phyloP scores from a whole-genome alignment of 2,797 vertebrate genomes.

The Gobio occitaniae region DNA sequence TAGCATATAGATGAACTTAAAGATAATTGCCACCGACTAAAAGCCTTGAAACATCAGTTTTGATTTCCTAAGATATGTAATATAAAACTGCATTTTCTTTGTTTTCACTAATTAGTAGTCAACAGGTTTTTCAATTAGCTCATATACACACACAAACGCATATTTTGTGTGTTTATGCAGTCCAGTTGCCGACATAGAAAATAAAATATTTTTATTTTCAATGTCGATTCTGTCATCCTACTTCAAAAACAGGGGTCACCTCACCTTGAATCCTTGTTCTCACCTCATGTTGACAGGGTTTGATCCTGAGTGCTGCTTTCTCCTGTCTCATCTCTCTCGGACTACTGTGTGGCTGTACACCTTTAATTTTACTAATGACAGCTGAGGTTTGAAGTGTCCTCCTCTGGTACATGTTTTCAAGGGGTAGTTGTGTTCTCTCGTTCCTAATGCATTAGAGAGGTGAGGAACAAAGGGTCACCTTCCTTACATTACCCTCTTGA shows the following conservation, averaged over 20 bases:
- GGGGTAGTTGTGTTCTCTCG: conserved; percentile 31
- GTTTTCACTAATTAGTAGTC: not conserved
- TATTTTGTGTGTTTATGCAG: not conserved
- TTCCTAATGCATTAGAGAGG: conserved; percentile 38
- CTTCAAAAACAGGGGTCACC: conserved; percentile 6
- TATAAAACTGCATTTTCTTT: not conserved
- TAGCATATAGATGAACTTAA: not conserved
- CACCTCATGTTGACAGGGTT: conserved; percentile 9
- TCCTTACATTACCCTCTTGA: conserved; percentile 20
- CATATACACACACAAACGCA: too few relatives aligned
- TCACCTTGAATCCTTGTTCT: conserved; percentile 20
- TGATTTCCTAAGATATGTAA: not conserved
- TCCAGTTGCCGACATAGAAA: too few relatives aligned
- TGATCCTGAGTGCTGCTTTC: conserved; percentile 20
- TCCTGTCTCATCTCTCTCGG: conserved; percentile 27
- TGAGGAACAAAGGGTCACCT: conserved; percentile 23
- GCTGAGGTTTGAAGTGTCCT: conserved; percentile 39
- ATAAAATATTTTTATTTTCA: not conserved
- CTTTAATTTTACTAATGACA: conserved; percentile 51
- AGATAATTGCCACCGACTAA: not conserved
- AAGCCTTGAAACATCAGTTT: not conserved
- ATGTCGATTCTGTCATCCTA: not conserved
- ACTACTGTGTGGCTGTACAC: conserved; percentile 27
- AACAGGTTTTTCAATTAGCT: not conserved
- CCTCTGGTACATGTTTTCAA: conserved; percentile 27